Evolutionary conservation across 2,888 invertebrate genomes (phyloP), one percentile per base, ranked within the genome.

Genomic region (Ophioninae sp.): DNA sequence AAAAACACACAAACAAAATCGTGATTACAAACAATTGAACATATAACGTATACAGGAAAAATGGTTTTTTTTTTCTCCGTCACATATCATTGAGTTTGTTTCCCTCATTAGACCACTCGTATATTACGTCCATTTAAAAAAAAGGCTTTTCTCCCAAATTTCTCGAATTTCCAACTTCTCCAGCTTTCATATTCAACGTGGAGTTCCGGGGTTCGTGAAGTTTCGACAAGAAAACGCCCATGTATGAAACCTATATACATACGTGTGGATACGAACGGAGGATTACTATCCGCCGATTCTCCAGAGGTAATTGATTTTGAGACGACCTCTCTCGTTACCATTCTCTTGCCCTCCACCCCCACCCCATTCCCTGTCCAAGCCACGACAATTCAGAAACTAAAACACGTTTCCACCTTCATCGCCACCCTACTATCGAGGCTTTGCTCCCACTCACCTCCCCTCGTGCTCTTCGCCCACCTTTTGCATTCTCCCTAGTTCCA

Each of bases 281-380:
- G 73, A 79, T 73, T 65, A 69, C 68, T 64, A 67, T 80, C 68
- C 77, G 61, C 65, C 81, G 81, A 84, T 79, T 79, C 65, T 73
- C 70, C 65, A 23, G 81, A 75, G 83, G 83, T 84, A 84, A 84
- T 84, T 84, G 83, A 84, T 84, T 84, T 75, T 65, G 78, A 79
- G 74, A 75, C 78, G 78, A 79, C 70, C 69, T 74, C 70, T 78
- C 78, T 74, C 73, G 78, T 78, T 81, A 67, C 81, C 67, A 56
- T 69, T 70, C 64, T 30, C n/a, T 44, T 75, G 57, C 39, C 13
- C 50, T 37, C 70, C 61, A 62, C 30, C 50, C 50, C 6, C 50
- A 1, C 41, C 7, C 41, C 13, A 13, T 50, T 10, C 3, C 17
- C 17, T 17, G 50, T 17, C 13, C 50, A 13, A 17, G 6, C 50